Evolutionary conservation across 2,888 invertebrate species (phyloP), one percentile per base, ranked within the genome.

Genomic region (Habrosyne pyritoides): DNA sequence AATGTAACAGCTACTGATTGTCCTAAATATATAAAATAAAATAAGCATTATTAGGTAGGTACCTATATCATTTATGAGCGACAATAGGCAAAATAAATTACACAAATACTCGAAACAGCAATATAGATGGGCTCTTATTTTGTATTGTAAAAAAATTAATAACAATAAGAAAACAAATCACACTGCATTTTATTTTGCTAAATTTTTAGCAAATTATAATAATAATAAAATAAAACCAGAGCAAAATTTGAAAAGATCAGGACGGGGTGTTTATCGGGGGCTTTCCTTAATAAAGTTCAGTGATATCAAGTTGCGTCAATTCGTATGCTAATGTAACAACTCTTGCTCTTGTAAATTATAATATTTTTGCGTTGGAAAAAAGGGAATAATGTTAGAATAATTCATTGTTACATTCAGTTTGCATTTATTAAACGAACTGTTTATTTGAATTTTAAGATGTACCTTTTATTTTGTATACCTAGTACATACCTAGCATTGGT

Each of bases 291-390:
- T 82, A 82, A 85, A 83, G 80, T 75, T 77, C 79, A 81, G 74
- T 77, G 78, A 81, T 83, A 83, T 83, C 78, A 81, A 78, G 73
- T 79, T 71, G 68, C 66, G 63, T 49, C 73, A 65, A 90, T 91
- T 87, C 64, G 71, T 76, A 91, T 91, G 91, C 77, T 77, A 90
- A 91, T 91, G 75, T 77, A 71, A 84, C 81, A 88, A 85, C 86
- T 84, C 83, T 86, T 86, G 79, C 83, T 74, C 73, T 82, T 81
- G 80, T 78, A 81, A 77, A 75, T 77, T 84, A 79, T 81, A 85
- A 87, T 84, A 86, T 84, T 86, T 86, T 83, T 74, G 79, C 81
- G 75, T 80, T 69, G 67, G 65, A 79, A 73, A 81, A 83, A 75
- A 71, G 66, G 75, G 68, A 75, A 76, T 79, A 77, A 86, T 84